Evolutionary conservation across 2,797 vertebrate genomes (phyloP), one percentile per base, ranked within the genome.

Genomic region (Melanotaenia pygmaea): DNA sequence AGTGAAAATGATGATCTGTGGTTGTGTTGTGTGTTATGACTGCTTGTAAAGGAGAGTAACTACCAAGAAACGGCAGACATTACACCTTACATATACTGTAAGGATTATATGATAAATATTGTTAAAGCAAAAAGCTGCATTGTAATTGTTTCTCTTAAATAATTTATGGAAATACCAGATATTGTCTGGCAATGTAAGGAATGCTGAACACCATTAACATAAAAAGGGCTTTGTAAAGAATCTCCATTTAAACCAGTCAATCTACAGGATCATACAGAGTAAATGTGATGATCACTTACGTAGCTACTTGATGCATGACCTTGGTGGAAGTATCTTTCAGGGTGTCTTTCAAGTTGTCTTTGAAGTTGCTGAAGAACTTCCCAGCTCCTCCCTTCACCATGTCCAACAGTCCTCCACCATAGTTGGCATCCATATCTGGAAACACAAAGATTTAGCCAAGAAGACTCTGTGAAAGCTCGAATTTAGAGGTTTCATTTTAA

Each of bases 311-410:
- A 57, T 98, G 96, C 95, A 99, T 98, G 82, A 99, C 98, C 94
- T 99, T 98, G 67, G 96, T 97, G 81, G 98, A 99, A 0, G 98
- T 99, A 88, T 99, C 98, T 76, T 99, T 99, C 84, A 99, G 93
- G 13, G 98, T 99, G 86, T 99, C 98, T 92, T 99, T 99, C 87
- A 99, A 88, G 94, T 99, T 99, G 92, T 99, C 98, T 88, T 99
- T 99, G 61, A 99, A 93, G 91, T 98, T 99, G 91, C 97, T 99
- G 93, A 99, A 99, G 79, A 99, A 98, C 81, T 98, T 96, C 60
- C 98, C 98, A 0, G 98, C 98, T 77, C 98, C 98, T 82, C 98
- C 98, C 86, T 99, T 99, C 70, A 99, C 96, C 95, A 99, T 99
- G 86, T 99, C 98, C 85, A 99, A 88, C 79, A 99, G 94, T 24